Evolutionary conservation across 2,888 invertebrate species (phyloP).

Genomic region (Charanyca ferruginea): DNA sequence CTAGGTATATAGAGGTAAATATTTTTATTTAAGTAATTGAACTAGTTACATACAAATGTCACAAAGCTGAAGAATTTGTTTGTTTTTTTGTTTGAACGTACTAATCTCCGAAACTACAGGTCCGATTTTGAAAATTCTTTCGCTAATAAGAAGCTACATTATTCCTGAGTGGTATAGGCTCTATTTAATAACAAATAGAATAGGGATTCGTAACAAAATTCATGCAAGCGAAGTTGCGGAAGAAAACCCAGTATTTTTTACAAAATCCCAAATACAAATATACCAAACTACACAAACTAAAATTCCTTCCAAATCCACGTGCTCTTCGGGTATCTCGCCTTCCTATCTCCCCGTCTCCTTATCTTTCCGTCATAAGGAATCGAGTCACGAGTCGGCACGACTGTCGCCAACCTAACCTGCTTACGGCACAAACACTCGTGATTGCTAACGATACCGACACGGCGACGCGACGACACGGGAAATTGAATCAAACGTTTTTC

Average conservation of each 20-base stretch:
- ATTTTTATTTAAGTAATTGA: background rate
- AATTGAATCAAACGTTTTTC: slow-evolving; percentile 74
- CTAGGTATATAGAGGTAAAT: background rate
- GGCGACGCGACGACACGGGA: slow-evolving; percentile 70
- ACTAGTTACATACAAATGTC: too few species aligned
- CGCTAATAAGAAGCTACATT: too few species aligned
- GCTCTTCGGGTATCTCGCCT: slow-evolving; percentile 6
- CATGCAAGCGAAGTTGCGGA: too few species aligned
- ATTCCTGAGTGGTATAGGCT: too few species aligned
- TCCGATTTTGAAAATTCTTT: too few species aligned
- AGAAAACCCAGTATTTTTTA: background rate
- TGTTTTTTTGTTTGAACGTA: too few species aligned
- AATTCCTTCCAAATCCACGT: slow-evolving; percentile 6
- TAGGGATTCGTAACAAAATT: too few species aligned
- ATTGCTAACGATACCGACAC: slow-evolving; percentile 79
- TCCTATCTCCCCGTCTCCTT: slow-evolving; percentile 1
- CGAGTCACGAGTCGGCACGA: slow-evolving; percentile 78
- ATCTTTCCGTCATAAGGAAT: slow-evolving; percentile 70
- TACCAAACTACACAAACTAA: background rate
- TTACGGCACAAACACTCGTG: slow-evolving; percentile 81
- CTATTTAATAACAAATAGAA: too few species aligned
- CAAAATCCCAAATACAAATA: background rate
- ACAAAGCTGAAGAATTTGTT: too few species aligned
- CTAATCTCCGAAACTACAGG: too few species aligned
- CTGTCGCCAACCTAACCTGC: slow-evolving; percentile 75